Evolutionary conservation across 2,888 invertebrate genomes (phyloP), one percentile per base, ranked within the genome.

Genomic region (Sminthurides aquaticus): DNA sequence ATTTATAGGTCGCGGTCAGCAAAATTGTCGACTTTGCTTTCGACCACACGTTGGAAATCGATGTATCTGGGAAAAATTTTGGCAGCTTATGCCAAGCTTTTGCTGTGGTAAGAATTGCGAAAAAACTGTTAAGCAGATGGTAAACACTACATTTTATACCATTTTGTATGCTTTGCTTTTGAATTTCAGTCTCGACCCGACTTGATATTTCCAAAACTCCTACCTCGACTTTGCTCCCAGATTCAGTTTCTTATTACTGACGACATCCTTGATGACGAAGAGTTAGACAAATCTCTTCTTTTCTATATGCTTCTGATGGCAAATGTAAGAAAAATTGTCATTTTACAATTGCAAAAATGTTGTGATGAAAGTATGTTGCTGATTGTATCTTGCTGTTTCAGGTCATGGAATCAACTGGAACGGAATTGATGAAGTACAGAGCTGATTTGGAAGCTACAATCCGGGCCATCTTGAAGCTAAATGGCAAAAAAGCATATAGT

Each of bases 11-110:
- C 69, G 90, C 90, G 0, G 77, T 93, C 57, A 83, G 86, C 71
- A 90, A 90, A 77, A 82, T 94, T 34, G 86, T 85, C 69, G 80
- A 84, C 11, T 93, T 90, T 78, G 84, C 86, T 0, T 86, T 85
- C 0, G 85, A 85, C 61, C 84, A 86, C 28, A 86, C 90, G n/a
- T 84, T 90, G 72, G 94, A 94, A 78, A 87, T 88, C 0, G 87
- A 87, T 75, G 88, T 93, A 0, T 88, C 91, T 0, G 93, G 92
- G 0, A 86, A 86, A 76, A 84, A 90, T 77, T 85, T 90, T 0
- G 90, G 88, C 0, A 84, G 86, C 11, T 79, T 93, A 66, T 84
- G 89, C 67, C 84, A 86, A 64, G 79, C 81, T 34, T 81, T 81
- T 64, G 78, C 81, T 48, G 80, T 79, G 77, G 81, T 82, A 73